phyloP scores from a whole-genome alignment of 2,113 vertebrate genomes.

The Balaeniceps rex region DNA sequence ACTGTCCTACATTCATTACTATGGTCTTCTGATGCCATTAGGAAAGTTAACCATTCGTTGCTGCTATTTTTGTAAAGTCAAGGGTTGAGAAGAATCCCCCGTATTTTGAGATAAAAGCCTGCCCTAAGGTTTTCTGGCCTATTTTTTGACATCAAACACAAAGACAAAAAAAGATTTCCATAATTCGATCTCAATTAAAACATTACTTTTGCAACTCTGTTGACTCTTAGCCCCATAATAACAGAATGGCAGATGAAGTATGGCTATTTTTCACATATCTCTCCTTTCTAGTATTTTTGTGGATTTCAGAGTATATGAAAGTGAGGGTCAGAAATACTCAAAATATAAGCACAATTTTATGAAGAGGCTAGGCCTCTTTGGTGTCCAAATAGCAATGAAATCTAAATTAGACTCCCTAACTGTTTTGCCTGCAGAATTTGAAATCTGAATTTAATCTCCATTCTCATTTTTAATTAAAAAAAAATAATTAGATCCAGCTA shows the following conservation, averaged over 20 bases:
- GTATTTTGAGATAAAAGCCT: not conserved
- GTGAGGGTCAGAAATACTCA: not conserved
- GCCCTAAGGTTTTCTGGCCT: not conserved
- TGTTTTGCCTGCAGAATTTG: not conserved
- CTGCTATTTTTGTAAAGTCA: not conserved
- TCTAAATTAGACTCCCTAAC: not conserved
- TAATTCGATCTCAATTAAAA: not conserved
- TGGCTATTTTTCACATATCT: not conserved
- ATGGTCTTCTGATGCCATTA: not conserved
- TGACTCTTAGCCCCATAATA: not conserved
- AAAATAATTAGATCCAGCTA: not conserved
- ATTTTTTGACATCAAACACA: not conserved
- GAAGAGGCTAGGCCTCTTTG: not conserved
- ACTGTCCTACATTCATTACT: accelerated
- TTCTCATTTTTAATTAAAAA: not conserved
- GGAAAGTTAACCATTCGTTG: not conserved
- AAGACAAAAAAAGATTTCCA: not conserved
- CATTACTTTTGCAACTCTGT: not conserved
- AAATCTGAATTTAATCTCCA: not conserved
- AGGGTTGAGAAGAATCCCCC: not conserved
- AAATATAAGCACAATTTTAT: not conserved
- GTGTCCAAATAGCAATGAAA: not conserved
- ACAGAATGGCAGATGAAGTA: not conserved
- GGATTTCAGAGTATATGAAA: not conserved
- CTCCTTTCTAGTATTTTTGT: not conserved